Base-by-base conservation (phyloP, 1,140 invertebrate genomes). In the Hylaeus anthracinus region DNA sequence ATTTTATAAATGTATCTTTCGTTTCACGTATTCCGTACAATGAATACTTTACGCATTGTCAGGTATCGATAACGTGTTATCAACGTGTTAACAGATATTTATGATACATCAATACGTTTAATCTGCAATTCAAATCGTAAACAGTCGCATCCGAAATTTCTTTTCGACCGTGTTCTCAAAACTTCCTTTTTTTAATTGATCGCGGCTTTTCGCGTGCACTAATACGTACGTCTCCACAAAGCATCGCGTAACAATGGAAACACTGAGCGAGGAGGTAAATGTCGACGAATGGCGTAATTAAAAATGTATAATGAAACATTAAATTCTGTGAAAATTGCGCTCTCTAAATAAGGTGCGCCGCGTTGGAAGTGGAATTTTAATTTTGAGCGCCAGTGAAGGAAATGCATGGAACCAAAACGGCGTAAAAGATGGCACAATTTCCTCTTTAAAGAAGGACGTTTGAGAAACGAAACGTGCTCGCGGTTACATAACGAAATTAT, bases 291-390 rank as follows among this genome's bases (percentile, higher is more conserved):
- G 56, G 56, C 37, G 66, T 70, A 78, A 72, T 72, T 78, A 78
- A 78, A 78, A 72, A 64, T 15, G 45, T 39, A 51, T 15, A 78
- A 72, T 55, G 48, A 61, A 78, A 77, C 56, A 15, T 61, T 61
- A 70, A 71, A 70, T 61, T 14, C 15, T 12, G 48, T 4, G 37
- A 43, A 14, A 71, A 69, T 56, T 48, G 45, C 12, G n/a, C 37
- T 5, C 4, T 15, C 4, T 26, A 51, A 78, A 71, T 15, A n/a
- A 61, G 10, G 9, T 3, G 39, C 58, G 14, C 12, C 55, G 8
- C 8, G 14, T 43, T 12, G 10, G 14, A n/a, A 61, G 45, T 15
- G 58, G 56, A 51, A 61, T 53, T 78, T 63, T 71, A 14, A 63
- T 63, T 71, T 63, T 53, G 12, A n/a, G 3, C 65, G 8, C 12